These are phyloP conservation scores for Halocynthia roretzi DNA, from an alignment of 23 tunicate species.

Conservation along the genomic window DNA sequence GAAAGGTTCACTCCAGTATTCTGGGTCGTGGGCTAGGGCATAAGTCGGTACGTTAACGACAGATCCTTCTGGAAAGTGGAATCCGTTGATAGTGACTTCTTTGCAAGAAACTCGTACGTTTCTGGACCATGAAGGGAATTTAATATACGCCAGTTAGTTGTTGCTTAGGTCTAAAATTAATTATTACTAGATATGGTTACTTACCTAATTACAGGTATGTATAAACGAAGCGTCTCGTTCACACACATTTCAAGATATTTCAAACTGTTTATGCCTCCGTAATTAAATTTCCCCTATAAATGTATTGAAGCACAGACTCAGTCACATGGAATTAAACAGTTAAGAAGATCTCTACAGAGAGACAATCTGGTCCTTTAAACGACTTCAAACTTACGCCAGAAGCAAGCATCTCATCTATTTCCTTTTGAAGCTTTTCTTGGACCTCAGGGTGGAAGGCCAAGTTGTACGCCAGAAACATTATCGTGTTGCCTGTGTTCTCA, in stretches of 20 bases:
- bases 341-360: no score
- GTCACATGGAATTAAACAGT: no score
- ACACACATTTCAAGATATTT: constrained; percentile 20
- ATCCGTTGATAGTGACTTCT: constrained; percentile 56
- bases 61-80: constrained; percentile 41
- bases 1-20: constrained; percentile 80
- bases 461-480: constrained; percentile 11
- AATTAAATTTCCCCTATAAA: constrained; percentile 33
- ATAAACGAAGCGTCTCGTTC: constrained; percentile 7
- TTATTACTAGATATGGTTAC: background rate
- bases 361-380: no score
- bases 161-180: background rate
- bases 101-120: constrained; percentile 34
- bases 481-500: constrained; percentile 21
- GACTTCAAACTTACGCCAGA: background rate
- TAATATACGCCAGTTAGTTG: background rate
- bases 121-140: constrained; percentile 15
- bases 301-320: background rate
- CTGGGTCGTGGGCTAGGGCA: constrained; percentile 58
- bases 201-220: constrained; percentile 19
- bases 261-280: constrained; percentile 6
- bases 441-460: constrained; percentile 12
- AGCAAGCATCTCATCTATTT: constrained; percentile 14
- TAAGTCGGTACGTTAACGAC: constrained; percentile 43
- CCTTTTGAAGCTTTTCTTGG: constrained; percentile 14